Evolutionary conservation across 1,140 invertebrate genomes (phyloP).

Genomic region (Drosophila equinoxialis): DNA sequence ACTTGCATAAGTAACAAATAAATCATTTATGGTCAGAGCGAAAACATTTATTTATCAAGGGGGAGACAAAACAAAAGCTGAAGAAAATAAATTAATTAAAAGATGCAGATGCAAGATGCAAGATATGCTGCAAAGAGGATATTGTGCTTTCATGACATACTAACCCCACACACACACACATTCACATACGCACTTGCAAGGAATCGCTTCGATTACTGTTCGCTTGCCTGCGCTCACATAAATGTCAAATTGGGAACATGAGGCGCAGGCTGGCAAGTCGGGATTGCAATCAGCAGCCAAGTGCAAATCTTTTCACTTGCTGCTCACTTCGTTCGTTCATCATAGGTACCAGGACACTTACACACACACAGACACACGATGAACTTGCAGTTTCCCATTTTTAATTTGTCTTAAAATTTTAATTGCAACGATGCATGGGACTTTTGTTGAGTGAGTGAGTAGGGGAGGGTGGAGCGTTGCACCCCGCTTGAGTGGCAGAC

Average conservation of each 20-base stretch:
- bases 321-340: slow-evolving; percentile 46
- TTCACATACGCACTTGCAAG: slow-evolving; percentile 22
- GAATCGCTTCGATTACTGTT: slow-evolving; percentile 53
- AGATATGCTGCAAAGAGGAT: slow-evolving; percentile 32
- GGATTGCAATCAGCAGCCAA: slow-evolving; percentile 73
- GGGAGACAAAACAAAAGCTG: slow-evolving; percentile 48
- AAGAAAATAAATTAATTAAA: slow-evolving; percentile 78
- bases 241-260: slow-evolving; percentile 74
- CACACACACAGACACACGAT: slow-evolving; percentile 19
- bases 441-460: no score
- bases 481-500: not conserved
- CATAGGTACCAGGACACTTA: slow-evolving; percentile 32
- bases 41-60: slow-evolving; percentile 72
- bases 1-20: slow-evolving; percentile 78
- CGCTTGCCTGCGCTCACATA: slow-evolving; percentile 62
- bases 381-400: slow-evolving; percentile 44
- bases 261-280: slow-evolving; percentile 20
- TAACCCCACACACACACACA: slow-evolving; percentile 21
- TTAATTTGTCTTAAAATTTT: slow-evolving; percentile 76
- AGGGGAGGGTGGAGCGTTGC: not conserved
- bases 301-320: slow-evolving; percentile 66
- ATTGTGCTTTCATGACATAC: slow-evolving; percentile 27
- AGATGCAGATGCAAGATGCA: slow-evolving; percentile 42
- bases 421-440: slow-evolving; percentile 53
- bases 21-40: slow-evolving; percentile 76